Conservation (phyloP, 2,888 invertebrate genomes). For the Clivina fossor region DNA sequence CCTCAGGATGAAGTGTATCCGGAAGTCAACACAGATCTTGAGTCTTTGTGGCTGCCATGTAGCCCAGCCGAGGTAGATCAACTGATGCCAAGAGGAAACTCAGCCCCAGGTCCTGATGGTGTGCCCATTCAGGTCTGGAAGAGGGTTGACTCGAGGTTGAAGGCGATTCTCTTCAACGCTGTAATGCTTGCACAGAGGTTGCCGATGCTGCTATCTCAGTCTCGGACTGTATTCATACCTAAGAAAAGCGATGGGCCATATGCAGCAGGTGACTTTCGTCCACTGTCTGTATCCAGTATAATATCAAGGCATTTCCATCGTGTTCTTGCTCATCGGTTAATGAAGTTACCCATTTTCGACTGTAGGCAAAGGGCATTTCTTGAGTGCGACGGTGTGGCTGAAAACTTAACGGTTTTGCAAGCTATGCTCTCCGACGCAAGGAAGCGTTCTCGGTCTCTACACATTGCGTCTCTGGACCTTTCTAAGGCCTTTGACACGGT, state of each 20-base stretch:
- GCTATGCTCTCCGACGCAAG: conserved; percentile 7
- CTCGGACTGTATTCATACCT: conserved; percentile 16
- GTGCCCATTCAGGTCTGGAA: background rate
- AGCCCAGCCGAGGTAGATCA: background rate
- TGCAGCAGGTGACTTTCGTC: conserved; percentile 15
- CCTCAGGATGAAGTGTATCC: background rate
- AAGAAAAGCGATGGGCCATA: conserved; percentile 1
- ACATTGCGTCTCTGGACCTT: conserved; percentile 37
- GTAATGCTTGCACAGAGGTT: background rate
- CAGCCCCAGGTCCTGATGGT: background rate
- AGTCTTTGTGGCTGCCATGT: background rate
- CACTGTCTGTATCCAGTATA: conserved; percentile 33
- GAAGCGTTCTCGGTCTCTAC: conserved; percentile 2
- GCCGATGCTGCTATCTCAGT: background rate
- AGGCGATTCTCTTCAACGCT: background rate
- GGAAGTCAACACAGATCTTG: background rate
- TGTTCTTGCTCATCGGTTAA: conserved; percentile 25
- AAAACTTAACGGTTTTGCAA: conserved; percentile 19
- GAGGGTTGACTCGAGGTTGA: background rate
- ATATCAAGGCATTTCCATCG: conserved; percentile 29
- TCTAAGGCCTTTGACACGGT: conserved; percentile 40
- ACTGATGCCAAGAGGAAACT: background rate
- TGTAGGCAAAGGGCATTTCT: conserved; percentile 31
- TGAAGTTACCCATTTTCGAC: background rate
- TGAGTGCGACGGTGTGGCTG: conserved; percentile 22